Conservation (phyloP, 1,140 invertebrate species). For the Drosophila ercepeae region DNA sequence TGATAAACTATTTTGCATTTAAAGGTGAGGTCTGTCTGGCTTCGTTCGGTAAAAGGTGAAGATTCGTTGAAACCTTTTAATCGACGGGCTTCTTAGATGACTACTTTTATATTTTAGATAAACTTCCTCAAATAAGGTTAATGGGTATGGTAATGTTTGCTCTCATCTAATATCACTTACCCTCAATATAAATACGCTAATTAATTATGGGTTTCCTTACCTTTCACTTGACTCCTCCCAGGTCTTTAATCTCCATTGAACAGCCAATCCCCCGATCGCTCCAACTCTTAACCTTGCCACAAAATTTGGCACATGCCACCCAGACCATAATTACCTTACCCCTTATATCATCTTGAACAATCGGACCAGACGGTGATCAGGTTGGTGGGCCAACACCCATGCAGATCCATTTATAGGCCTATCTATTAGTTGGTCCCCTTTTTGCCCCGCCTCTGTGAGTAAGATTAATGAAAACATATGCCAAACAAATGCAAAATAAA, state of each 20-base stretch:
- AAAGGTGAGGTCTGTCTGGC: conserved; percentile 53
- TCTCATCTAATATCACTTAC: conserved; percentile 8
- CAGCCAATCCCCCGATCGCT: conserved; percentile 31
- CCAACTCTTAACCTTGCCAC: conserved; percentile 61
- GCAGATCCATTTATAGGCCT: conserved; percentile 36
- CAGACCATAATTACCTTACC: conserved; percentile 64
- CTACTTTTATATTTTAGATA: background rate
- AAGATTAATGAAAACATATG: conserved; percentile 81
- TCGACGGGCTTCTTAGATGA: background rate
- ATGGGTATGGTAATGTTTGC: background rate
- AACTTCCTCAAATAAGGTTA: background rate
- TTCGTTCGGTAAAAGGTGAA: conserved; percentile 35
- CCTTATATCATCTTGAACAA: conserved; percentile 54
- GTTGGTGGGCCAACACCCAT: conserved; percentile 15
- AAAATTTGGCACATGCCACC: conserved; percentile 67
- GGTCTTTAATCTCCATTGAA: conserved; percentile 22
- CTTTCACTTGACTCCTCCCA: conserved; percentile 35
- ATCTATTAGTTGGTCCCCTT: conserved; percentile 10
- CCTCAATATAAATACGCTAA: conserved; percentile 1
- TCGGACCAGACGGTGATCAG: too few relatives aligned
- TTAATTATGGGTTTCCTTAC: conserved; percentile 29
- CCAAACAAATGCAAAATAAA: conserved; percentile 70
- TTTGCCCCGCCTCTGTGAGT: conserved; percentile 14
- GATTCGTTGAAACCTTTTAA: conserved; percentile 2
- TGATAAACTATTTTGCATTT: conserved; percentile 57